Evolutionary conservation across 2,113 vertebrate species (phyloP).

Genomic region (Actinemys pallida): DNA sequence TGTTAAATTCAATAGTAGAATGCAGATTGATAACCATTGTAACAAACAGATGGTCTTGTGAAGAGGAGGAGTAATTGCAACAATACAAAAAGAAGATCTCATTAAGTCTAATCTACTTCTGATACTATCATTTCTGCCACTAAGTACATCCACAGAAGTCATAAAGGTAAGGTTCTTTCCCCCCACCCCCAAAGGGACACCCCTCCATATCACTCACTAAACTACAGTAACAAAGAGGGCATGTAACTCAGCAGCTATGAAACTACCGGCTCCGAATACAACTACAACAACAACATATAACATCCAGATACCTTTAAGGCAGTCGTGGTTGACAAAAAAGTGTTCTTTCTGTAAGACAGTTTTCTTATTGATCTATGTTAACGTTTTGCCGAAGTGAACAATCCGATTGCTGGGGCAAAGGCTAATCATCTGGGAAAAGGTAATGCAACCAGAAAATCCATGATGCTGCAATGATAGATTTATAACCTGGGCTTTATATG

Average conservation of each 20-base stretch:
- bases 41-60: background rate
- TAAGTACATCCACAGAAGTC: background rate
- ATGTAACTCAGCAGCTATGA: conserved; percentile 15
- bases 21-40: background rate
- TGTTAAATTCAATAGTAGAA: background rate
- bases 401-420: conserved; percentile 72
- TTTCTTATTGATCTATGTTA: conserved; percentile 74
- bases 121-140: background rate
- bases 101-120: background rate
- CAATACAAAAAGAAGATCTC: background rate
- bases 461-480: conserved; percentile 58
- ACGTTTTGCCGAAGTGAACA: conserved; percentile 68
- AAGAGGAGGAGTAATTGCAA: conserved; percentile 5
- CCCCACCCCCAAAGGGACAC: background rate
- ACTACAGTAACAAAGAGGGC: background rate
- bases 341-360: conserved; percentile 64
- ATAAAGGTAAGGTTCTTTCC: background rate
- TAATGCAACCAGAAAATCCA: conserved; percentile 68
- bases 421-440: conserved; percentile 74
- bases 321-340: conserved; percentile 65
- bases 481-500: conserved; percentile 50
- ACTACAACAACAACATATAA: conserved; percentile 42
- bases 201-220: background rate
- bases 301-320: conserved; percentile 61
- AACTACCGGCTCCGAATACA: conserved; percentile 27